Base-by-base conservation (phyloP, 2,888 invertebrate species). In the Metalampra italica region DNA sequence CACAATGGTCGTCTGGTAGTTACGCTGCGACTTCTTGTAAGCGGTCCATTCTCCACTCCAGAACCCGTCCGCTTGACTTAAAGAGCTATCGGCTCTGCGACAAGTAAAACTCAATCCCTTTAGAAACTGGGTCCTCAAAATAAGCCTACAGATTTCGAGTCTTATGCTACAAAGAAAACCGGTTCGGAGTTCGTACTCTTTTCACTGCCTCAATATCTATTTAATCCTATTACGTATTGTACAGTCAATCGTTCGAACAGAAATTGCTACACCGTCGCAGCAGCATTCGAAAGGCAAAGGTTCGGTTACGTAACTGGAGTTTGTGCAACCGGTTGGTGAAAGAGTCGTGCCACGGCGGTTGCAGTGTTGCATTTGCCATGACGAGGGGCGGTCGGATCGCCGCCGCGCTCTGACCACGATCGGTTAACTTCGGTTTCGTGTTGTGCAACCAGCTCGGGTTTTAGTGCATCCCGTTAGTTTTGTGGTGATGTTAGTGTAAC, bases 281-380 rank as follows among this genome's bases (percentile, higher is more conserved):
- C 73, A 74, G 57, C 52, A 60, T 78, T 84, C 78, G 84, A 84
- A 85, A 85, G 83, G 82, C 82, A 75, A 77, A 70, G 74, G 72
- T 62, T 66, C 52, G 43, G 58, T 86, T 82, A 76, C 74, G 80
- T 78, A 85, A 83, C 58, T 50, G 54, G 57, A 60, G 68, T 77
- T 52, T 78, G 85, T 83, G 87, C 83, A 86, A 85, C 79, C 60
- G 63, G 57, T 60, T 64, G 70, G 85, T 82, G 86, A 86, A 86
- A 85, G 86, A 86, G 72, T 68, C 57, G 68, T 65, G 64, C 66
- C 69, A 66, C 54, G 52, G 46, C 51, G 59, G 64, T 64, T 75
- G 78, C 82, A 82, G 80, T 78, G 66, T 65, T 84, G 84, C 82
- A 82, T 65, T 69, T 71, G 74, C 58, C 68, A 55, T 65, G 66